phyloP scores from a whole-genome alignment of 2,888 invertebrate species.

The Globia sparganii region DNA sequence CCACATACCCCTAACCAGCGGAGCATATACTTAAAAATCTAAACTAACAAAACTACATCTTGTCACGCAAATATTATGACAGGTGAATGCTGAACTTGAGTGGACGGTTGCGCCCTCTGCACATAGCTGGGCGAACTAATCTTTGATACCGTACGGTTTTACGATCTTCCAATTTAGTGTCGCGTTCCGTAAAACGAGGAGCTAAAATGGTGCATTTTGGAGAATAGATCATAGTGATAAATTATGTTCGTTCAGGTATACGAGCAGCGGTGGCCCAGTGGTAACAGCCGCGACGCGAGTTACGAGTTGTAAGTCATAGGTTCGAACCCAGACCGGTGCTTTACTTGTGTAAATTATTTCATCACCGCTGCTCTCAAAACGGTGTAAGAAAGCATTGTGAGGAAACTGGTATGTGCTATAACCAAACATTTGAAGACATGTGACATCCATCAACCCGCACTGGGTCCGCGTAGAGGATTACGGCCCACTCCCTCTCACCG shows the following conservation, averaged over 20 bases:
- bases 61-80: conserved; percentile 69
- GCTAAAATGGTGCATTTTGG: conserved; percentile 61
- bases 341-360: neutral
- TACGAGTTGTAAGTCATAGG: neutral
- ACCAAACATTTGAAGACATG: neutral
- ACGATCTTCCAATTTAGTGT: conserved; percentile 85
- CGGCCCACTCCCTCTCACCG: neutral
- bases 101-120: conserved; percentile 68
- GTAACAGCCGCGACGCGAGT: neutral
- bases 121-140: conserved; percentile 83
- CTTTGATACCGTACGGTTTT: conserved; percentile 84
- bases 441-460: neutral
- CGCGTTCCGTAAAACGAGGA: conserved; percentile 77
- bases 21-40: conserved; percentile 36
- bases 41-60: conserved; percentile 53
- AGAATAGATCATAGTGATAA: neutral
- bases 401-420: neutral
- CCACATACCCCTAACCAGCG: conserved; percentile 36
- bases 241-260: neutral
- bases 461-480: neutral
- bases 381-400: neutral
- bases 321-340: neutral
- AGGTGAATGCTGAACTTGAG: conserved; percentile 73
- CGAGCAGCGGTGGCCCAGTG: neutral
- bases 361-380: too few relatives aligned